Evolutionary conservation across 2,888 invertebrate genomes (phyloP).

Genomic region (Trichogramma evanescens): DNA sequence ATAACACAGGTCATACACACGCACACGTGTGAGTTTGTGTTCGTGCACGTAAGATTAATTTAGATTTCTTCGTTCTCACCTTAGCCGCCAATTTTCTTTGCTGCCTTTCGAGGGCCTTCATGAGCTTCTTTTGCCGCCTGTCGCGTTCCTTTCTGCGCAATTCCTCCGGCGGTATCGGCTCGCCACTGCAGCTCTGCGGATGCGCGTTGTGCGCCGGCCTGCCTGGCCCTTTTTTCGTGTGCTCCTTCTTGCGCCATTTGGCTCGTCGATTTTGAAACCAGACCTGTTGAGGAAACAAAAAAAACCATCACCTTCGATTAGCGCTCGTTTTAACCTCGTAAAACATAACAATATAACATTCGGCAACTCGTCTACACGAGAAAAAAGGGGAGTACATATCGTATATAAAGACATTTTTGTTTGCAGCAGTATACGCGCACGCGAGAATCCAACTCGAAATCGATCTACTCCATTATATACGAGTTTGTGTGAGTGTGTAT

Average conservation of each 20-base stretch:
- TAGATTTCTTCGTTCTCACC: constrained; percentile 30
- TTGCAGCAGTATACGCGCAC: too few species aligned
- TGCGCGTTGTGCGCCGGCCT: constrained; percentile 97
- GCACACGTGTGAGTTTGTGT: too few species aligned
- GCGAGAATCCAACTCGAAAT: too few species aligned
- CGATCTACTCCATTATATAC: too few species aligned
- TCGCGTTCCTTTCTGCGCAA: constrained; percentile 78
- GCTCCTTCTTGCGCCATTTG: constrained; percentile 98
- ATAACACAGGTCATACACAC: too few species aligned
- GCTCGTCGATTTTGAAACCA: constrained; percentile 99
- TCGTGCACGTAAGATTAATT: constrained; percentile 16
- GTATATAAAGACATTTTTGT: too few species aligned
- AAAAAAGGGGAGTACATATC: too few species aligned
- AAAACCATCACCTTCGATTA: constrained; percentile 3
- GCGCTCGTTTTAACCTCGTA: too few species aligned
- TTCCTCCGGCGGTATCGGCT: constrained; percentile 91
- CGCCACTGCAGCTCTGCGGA: constrained; percentile 94
- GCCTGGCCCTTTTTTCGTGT: constrained; percentile 97
- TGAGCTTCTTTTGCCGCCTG: constrained; percentile 81
- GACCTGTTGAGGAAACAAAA: constrained; percentile 59
- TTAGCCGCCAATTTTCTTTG: constrained; percentile 87
- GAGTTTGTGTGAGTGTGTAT: too few species aligned
- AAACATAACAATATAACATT: too few species aligned
- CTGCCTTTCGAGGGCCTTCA: constrained; percentile 85
- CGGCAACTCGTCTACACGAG: too few species aligned